These are phyloP conservation scores for Etheostoma spectabile DNA, from an alignment of 2,113 vertebrate species.

Conservation along the genomic window DNA sequence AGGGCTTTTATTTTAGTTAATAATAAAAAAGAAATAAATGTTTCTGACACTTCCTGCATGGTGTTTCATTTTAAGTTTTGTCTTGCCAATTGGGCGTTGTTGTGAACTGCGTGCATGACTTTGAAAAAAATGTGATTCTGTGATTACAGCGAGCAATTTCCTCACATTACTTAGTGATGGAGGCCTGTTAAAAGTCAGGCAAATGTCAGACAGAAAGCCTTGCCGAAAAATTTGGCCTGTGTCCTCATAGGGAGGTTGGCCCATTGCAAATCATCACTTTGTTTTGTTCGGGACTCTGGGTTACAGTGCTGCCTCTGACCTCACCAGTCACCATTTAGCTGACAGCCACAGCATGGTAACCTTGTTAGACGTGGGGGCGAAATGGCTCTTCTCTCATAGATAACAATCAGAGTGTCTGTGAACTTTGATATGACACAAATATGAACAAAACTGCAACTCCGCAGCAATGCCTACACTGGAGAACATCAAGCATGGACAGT, in stretches of 20 bases:
- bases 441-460: constrained; percentile 73
- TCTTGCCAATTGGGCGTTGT: constrained; percentile 7
- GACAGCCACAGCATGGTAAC: constrained; percentile 78
- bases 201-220: constrained; percentile 52
- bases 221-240: constrained; percentile 57
- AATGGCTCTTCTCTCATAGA: constrained; percentile 74
- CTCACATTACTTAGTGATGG: constrained; percentile 51
- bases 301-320: constrained; percentile 70
- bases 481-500: constrained; percentile 73
- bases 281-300: constrained; percentile 62
- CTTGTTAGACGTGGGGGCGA: constrained; percentile 68
- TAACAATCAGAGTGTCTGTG: constrained; percentile 80
- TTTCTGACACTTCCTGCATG: background rate
- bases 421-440: constrained; percentile 79
- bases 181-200: constrained; percentile 53
- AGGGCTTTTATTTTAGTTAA: constrained; percentile 1
- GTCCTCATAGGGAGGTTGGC: constrained; percentile 61
- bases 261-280: constrained; percentile 68
- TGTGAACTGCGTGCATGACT: constrained; percentile 23
- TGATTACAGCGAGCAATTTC: constrained; percentile 43
- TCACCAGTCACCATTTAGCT: constrained; percentile 79
- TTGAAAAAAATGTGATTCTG: constrained; percentile 12
- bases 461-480: constrained; percentile 57
- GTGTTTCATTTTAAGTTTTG: constrained; percentile 13
- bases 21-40: background rate